Conservation (phyloP, 92 coral and sea anemone species). For the Umimayanthus chanpuru region DNA sequence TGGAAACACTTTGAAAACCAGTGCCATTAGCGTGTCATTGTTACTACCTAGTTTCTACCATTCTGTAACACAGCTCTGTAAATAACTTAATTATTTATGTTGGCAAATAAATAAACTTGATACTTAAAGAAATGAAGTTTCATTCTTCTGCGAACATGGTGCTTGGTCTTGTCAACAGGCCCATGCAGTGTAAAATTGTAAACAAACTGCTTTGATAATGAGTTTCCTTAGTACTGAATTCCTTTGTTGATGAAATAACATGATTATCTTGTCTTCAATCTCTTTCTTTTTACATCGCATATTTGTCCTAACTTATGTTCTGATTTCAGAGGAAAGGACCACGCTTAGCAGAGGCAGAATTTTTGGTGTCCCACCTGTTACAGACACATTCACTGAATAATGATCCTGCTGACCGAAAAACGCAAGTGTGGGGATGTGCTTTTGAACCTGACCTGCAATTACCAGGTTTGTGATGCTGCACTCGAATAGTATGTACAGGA, state of each 20-base stretch:
- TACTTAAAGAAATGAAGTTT: background rate
- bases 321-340: conserved; percentile 56
- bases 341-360: conserved; percentile 65
- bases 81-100: no score
- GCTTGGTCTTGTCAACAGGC: background rate
- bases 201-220: no score
- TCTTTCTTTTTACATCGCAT: no score
- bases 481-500: background rate
- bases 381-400: conserved; percentile 98
- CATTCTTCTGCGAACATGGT: background rate
- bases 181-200: no score
- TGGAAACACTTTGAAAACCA: no score
- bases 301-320: background rate
- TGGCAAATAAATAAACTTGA: no score
- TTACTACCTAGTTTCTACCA: background rate
- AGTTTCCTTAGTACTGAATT: background rate
- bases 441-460: conserved; percentile 86
- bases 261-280: no score
- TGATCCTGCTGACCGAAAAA: conserved; percentile 91
- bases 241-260: background rate
- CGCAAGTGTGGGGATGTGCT: conserved; percentile 99
- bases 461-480: conserved; percentile 22
- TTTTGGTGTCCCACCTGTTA: conserved; percentile 89
- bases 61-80: no score
- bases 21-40: background rate